phyloP scores from a whole-genome alignment of 2,797 vertebrate genomes.

The Glyptemys insculpta region DNA sequence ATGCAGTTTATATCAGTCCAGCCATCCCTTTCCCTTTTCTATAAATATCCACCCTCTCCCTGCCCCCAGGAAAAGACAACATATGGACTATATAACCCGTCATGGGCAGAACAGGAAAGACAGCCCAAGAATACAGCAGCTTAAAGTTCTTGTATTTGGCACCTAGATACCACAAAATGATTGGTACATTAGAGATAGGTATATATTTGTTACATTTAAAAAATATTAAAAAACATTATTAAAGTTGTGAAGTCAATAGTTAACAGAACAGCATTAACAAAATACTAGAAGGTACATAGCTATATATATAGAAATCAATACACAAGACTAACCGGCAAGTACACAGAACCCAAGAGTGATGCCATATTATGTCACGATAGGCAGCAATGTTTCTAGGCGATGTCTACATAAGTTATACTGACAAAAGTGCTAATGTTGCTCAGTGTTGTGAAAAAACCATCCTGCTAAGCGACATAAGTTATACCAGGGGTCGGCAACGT shows the following conservation, averaged over 20 bases:
- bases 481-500: too few species aligned
- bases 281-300: neutral
- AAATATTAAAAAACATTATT: neutral
- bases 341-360: conserved; percentile 6
- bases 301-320: neutral
- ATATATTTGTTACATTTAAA: neutral
- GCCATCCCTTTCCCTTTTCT: neutral
- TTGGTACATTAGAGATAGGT: neutral
- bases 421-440: too few species aligned
- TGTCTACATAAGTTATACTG: too few species aligned
- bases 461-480: too few species aligned
- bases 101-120: neutral
- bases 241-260: neutral
- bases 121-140: neutral
- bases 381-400: neutral
- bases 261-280: neutral
- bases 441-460: too few species aligned
- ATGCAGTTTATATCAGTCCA: neutral
- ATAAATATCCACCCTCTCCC: neutral
- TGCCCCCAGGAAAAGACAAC: neutral
- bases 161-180: neutral
- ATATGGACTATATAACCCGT: neutral
- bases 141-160: neutral
- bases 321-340: neutral
- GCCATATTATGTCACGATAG: neutral